These are phyloP conservation scores for Ailurus styani DNA, from an alignment of 2,113 vertebrate genomes.

Conservation along the genomic window DNA sequence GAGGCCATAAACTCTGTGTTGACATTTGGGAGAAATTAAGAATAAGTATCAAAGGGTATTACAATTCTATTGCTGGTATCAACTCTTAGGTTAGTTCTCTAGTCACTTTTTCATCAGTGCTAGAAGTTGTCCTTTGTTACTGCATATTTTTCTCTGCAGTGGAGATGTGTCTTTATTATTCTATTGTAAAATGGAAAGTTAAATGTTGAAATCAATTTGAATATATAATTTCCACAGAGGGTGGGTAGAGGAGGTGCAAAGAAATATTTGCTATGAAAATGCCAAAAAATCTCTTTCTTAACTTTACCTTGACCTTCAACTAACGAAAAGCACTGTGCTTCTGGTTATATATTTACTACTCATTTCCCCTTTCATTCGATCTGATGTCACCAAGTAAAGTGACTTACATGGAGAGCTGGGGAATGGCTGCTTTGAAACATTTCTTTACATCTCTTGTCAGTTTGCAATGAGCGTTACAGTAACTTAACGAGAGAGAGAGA, in stretches of 20 bases:
- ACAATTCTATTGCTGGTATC: not conserved
- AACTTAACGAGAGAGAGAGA: not conserved
- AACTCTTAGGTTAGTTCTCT: not conserved
- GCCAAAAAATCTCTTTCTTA: not conserved
- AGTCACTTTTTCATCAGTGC: not conserved
- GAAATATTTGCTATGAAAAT: conserved; percentile 6
- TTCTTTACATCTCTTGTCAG: not conserved
- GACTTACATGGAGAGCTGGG: not conserved
- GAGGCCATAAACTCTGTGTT: not conserved
- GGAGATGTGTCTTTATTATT: not conserved
- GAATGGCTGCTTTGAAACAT: not conserved
- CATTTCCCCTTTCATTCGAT: not conserved
- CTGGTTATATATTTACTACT: not conserved
- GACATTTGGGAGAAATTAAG: not conserved
- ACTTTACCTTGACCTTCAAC: not conserved
- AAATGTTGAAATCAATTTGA: not conserved
- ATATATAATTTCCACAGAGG: not conserved
- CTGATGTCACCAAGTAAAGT: not conserved
- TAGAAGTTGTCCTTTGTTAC: not conserved
- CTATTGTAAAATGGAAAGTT: not conserved
- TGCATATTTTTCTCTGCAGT: not conserved
- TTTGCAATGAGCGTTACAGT: not conserved
- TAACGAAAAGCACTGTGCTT: not conserved
- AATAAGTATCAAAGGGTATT: not conserved
- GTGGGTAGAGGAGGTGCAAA: not conserved